These are phyloP conservation scores for Sebastes jordani DNA, from an alignment of 2,797 vertebrate genomes.

Conservation along the genomic window DNA sequence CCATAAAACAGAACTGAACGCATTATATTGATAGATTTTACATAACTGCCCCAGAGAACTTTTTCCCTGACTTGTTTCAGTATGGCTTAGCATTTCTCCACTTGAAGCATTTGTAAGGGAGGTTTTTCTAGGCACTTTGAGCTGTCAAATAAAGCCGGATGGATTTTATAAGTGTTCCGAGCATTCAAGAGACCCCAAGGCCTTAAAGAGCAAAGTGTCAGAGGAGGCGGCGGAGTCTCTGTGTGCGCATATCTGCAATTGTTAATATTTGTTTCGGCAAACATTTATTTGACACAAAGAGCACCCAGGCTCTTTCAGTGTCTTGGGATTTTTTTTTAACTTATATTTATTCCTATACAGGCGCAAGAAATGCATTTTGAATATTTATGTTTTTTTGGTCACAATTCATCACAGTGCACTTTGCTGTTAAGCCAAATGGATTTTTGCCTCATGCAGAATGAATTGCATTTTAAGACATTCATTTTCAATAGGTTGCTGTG, in stretches of 20 bases:
- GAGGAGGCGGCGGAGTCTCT: not conserved
- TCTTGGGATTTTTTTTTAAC: not conserved
- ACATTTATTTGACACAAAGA: not conserved
- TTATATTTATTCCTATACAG: not conserved
- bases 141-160: constrained; percentile 8
- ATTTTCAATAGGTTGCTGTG: not conserved
- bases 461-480: not conserved
- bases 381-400: not conserved
- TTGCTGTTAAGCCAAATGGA: not conserved
- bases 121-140: not conserved
- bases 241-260: not conserved
- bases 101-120: not conserved
- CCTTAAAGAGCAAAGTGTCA: not conserved
- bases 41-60: not conserved
- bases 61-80: not conserved
- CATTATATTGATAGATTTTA: not conserved
- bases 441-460: not conserved
- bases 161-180: not conserved
- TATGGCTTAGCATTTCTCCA: not conserved
- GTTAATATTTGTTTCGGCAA: not conserved
- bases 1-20: not conserved
- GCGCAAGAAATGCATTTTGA: not conserved
- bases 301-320: not conserved
- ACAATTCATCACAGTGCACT: not conserved
- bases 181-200: not conserved